These are phyloP conservation scores for Microtus pennsylvanicus DNA, from an alignment of 2,113 vertebrate genomes.

Conservation along the genomic window DNA sequence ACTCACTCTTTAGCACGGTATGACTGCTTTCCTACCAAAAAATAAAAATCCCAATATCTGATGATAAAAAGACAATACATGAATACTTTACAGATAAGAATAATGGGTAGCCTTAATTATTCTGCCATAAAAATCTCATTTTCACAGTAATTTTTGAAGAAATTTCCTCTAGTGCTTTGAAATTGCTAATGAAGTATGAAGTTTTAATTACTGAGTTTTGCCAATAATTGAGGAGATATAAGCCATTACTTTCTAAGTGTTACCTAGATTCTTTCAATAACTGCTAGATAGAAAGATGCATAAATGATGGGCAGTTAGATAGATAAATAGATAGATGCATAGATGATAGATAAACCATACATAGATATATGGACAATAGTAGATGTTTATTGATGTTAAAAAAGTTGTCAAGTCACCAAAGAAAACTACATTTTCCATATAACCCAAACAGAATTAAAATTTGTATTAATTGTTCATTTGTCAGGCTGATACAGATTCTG, in stretches of 20 bases:
- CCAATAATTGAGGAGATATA: background rate
- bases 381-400: background rate
- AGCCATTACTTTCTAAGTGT: background rate
- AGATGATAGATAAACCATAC: background rate
- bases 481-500: background rate
- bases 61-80: background rate
- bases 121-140: background rate
- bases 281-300: background rate
- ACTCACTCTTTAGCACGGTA: background rate
- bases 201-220: constrained; percentile 1
- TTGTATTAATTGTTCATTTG: background rate
- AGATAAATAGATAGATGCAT: background rate
- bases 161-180: background rate
- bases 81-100: background rate
- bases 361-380: background rate
- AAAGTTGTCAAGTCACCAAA: background rate
- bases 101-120: background rate
- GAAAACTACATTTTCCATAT: constrained; percentile 29
- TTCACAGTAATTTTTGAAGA: background rate
- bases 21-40: background rate
- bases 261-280: background rate
- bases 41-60: background rate
- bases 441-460: constrained; percentile 54
- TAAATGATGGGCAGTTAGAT: background rate
- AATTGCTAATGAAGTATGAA: background rate